A percentile compares a stretch with the other conserved stretches of the same genome.
phyloP scores from a whole-genome alignment of 2,113 vertebrate genomes.

The Ellobius talpinus region DNA sequence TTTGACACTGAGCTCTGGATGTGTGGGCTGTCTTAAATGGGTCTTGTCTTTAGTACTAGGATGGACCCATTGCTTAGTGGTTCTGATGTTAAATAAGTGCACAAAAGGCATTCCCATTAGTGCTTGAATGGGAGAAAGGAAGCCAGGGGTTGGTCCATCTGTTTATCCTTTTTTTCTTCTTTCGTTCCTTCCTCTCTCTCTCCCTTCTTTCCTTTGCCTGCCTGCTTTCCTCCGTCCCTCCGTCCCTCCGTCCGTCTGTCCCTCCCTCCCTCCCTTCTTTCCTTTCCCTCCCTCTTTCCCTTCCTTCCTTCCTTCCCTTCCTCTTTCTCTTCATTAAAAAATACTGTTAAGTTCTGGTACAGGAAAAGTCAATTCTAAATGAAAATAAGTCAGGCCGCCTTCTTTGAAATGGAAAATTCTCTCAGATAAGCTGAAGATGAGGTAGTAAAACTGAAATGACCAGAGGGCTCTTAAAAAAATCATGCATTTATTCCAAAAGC shows the following conservation, averaged over 20 bases:
- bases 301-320: rapidly evolving
- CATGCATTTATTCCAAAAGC: slow-evolving; percentile 60
- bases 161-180: neutral
- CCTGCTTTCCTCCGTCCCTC: too few species aligned
- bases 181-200: neutral
- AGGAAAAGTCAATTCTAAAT: slow-evolving; percentile 27
- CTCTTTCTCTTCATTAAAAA: neutral
- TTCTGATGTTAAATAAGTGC: neutral
- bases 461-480: slow-evolving; percentile 50
- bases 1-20: neutral
- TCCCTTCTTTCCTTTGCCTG: neutral
- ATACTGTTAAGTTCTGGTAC: neutral
- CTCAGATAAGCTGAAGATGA: slow-evolving; percentile 49
- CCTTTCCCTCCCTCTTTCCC: rapidly evolving
- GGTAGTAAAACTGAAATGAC: slow-evolving; percentile 53
- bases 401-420: slow-evolving; percentile 58
- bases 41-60: neutral
- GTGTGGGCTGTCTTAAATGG: neutral
- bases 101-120: neutral
- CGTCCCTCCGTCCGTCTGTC: too few species aligned
- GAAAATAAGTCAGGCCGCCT: slow-evolving; percentile 7
- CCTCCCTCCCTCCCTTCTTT: rapidly evolving
- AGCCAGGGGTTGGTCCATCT: neutral
- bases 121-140: neutral
- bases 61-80: neutral